Evolutionary conservation across 2,888 invertebrate genomes (phyloP), one percentile per base, ranked within the genome.

Genomic region (Catocala nupta): DNA sequence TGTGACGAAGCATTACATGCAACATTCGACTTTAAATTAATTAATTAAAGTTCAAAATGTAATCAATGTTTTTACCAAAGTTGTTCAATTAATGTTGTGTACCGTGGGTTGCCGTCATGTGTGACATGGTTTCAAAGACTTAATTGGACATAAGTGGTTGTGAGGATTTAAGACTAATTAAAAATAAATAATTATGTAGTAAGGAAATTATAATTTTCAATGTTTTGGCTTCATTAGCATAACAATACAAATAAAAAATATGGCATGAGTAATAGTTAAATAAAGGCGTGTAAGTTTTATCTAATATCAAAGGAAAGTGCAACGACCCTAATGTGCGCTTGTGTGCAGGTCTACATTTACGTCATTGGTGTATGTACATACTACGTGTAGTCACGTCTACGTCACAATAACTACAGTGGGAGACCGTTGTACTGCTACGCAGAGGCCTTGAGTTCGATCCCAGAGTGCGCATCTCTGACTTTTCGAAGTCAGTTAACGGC

Each of bases 91-190:
- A 58, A 43, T 68, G 43, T 71, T 68, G 56, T 70, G 65, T 65
- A 62, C 66, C 67, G 65, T 65, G 67, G 52, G 68, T 76, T 72
- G 71, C 74, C 75, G 73, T 81, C 76, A 77, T 66, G 76, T 78
- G 78, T 78, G 78, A 79, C 79, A 80, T 63, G 78, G 63, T 73
- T 78, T 68, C 73, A 77, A 72, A 75, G 71, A 72, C 74, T 71
- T 83, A 82, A 83, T 83, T 81, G 81, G 78, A 61, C 65, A 58
- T 74, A 74, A 75, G 72, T 77, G 63, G 67, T 73, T 68, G 68
- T 70, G 72, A 69, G 58, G 71, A 74, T 74, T 68, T 65, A 65
- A 65, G 43, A 52, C 59, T 78, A 77, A 82, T 81, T 82, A 81
- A 78, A 72, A 65, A 70, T 73, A 78, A 77, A 77, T 74, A 79